phyloP scores from a whole-genome alignment of 1,140 invertebrate genomes.

The Hyles euphorbiae region DNA sequence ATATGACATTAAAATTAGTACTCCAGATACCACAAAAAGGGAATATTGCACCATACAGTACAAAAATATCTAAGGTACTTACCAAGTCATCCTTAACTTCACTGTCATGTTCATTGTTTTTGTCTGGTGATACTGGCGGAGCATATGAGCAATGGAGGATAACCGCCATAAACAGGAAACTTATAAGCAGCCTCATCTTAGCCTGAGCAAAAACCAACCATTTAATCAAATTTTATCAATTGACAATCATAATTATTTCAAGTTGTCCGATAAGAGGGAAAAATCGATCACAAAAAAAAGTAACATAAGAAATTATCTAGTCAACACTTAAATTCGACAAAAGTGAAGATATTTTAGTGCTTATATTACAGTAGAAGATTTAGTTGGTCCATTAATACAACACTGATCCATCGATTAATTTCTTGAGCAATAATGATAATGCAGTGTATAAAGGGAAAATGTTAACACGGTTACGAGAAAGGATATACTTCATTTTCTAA shows the following conservation, averaged over 20 bases:
- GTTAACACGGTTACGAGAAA: no score
- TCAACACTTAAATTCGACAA: no score
- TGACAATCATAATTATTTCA: neutral
- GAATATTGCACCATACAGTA: neutral
- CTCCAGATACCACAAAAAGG: no score
- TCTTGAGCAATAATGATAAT: no score
- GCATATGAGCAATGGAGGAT: conserved; percentile 60
- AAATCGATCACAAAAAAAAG: neutral
- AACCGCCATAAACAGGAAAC: conserved; percentile 37
- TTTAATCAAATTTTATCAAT: conserved; percentile 1
- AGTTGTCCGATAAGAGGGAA: neutral
- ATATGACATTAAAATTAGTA: no score
- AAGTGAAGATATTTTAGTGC: no score
- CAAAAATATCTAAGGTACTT: conserved; percentile 20
- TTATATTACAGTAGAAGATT: no score
- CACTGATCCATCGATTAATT: no score
- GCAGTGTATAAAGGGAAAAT: no score
- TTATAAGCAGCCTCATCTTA: conserved; percentile 43
- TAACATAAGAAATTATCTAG: no score
- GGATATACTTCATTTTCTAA: no score
- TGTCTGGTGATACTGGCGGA: conserved; percentile 63
- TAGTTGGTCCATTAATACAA: no score
- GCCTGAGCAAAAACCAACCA: neutral
- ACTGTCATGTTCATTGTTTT: conserved; percentile 52
- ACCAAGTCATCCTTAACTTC: conserved; percentile 65